Evolutionary conservation across 2,888 invertebrate species (phyloP), one percentile per base, ranked within the genome.

Genomic region (Ennomos quercinarius): DNA sequence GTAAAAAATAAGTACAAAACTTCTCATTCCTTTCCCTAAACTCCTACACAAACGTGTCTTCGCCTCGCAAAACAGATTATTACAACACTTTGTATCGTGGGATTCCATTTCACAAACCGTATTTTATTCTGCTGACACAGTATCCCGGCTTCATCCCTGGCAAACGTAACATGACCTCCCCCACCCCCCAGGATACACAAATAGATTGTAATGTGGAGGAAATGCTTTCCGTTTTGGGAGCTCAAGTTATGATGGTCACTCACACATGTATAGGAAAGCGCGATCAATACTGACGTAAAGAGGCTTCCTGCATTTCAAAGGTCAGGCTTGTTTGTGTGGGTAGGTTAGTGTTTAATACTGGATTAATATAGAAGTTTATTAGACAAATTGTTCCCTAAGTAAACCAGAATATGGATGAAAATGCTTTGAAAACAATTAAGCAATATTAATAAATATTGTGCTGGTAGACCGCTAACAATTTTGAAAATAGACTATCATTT

Each of bases 221-320:
- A 63, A 57, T 51, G 50, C 46, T 36, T 61, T 60, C 62, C 49
- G 62, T 58, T 66, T 62, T 46, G 43, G 39, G 57, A 64, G 68
- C 54, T 63, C 66, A 53, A 37, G 42, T 54, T 56, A 55, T 47
- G 38, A 36, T 54, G 57, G 66, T 43, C 45, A 60, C 46, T 12
- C 57, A 52, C 54, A 61, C 58, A 56, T 43, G n/a, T 10, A 34
- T 8, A 52, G 43, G 42, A 34, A 43, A 35, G 13, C 51, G 37
- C 68, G 66, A 68, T 68, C 68, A 63, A 68, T 68, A 68, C 43
- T 38, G 39, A 43, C 10, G 54, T 48, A 40, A 41, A 51, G 48
- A 51, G 48, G 49, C 67, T 63, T 53, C 61, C 59, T 61, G 63
- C 64, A 64, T 61, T 57, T 44, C 38, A 59, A 63, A 64, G 63